Evolutionary conservation across 2,113 vertebrate genomes (phyloP).

Genomic region (Petrocephalus zakoni): DNA sequence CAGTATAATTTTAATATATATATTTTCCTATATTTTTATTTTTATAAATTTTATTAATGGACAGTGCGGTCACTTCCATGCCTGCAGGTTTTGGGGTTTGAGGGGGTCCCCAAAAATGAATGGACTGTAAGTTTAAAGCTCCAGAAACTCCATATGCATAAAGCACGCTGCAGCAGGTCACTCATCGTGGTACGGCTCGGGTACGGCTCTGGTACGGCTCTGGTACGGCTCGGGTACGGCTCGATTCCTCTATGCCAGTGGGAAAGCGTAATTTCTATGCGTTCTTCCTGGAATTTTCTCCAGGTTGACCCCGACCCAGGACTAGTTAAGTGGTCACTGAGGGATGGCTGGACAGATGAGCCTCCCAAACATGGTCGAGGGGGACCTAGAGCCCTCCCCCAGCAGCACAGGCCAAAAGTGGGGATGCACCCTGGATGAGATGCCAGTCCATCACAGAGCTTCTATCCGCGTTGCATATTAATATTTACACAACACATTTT

Average conservation of each 20-base stretch:
- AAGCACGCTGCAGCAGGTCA: not conserved
- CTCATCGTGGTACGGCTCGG: not conserved
- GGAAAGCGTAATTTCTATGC: not conserved
- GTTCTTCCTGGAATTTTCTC: not conserved
- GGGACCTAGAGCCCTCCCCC: not conserved
- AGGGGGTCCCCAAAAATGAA: not conserved
- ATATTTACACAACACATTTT: not conserved
- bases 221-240: not conserved
- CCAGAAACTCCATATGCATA: not conserved
- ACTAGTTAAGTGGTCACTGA: not conserved
- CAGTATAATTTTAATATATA: too few species aligned
- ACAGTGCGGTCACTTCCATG: not conserved
- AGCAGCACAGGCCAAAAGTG: not conserved
- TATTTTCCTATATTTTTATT: too few species aligned
- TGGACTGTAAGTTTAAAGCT: not conserved
- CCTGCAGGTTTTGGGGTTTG: not conserved
- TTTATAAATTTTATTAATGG: not conserved
- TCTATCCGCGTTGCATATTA: not conserved
- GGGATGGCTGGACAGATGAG: not conserved
- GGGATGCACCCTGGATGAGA: not conserved
- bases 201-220: too few species aligned
- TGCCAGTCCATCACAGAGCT: not conserved
- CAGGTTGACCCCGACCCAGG: not conserved
- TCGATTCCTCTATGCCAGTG: not conserved
- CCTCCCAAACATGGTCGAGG: not conserved